These are phyloP conservation scores for Phoxinus phoxinus DNA, from an alignment of 2,113 vertebrate genomes.

Conservation along the genomic window DNA sequence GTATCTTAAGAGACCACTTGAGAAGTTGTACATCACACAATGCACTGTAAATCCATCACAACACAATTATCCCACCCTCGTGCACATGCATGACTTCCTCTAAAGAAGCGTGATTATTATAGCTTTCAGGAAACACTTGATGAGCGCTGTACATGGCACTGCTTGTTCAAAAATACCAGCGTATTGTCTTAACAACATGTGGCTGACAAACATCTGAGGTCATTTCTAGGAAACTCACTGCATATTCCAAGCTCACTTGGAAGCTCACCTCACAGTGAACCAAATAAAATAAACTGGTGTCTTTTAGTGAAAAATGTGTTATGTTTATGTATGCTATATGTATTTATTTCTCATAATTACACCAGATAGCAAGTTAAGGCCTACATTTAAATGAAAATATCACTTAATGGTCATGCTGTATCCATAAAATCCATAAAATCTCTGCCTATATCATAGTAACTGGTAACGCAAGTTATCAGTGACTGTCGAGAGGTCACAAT, in stretches of 20 bases:
- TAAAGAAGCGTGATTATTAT: not conserved
- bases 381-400: not conserved
- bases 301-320: no score
- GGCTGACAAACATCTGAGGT: not conserved
- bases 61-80: constrained; percentile 3
- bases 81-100: not conserved
- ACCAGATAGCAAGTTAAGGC: not conserved
- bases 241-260: not conserved
- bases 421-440: not conserved
- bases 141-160: constrained; percentile 1
- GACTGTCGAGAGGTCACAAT: not conserved
- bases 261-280: not conserved
- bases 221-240: constrained; percentile 10
- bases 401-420: not conserved
- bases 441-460: not conserved
- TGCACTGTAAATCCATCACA: constrained; percentile 8
- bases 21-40: constrained; percentile 14
- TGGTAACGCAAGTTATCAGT: not conserved
- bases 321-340: not conserved
- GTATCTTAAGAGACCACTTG: constrained; percentile 33
- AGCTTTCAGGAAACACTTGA: constrained; percentile 15
- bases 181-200: constrained; percentile 8
- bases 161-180: not conserved
- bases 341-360: constrained; percentile 5
- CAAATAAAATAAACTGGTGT: not conserved